Conservation (phyloP, 2,888 invertebrate genomes). For the Limnephilus auricula region DNA sequence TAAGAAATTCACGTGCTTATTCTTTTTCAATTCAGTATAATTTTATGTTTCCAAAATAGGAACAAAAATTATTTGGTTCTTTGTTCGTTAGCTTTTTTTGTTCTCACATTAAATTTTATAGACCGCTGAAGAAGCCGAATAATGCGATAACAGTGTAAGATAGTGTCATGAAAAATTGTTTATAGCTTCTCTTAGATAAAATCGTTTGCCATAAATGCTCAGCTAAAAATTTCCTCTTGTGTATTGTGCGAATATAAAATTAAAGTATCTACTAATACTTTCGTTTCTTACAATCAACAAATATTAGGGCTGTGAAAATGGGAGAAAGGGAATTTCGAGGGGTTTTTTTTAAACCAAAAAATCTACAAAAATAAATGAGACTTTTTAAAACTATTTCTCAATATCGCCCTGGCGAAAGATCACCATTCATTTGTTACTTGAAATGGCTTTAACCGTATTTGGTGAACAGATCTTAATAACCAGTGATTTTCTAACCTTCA, state of each 20-base stretch:
- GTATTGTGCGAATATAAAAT: neutral
- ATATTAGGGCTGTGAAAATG: neutral
- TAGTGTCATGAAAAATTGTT: neutral
- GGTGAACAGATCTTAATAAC: no score
- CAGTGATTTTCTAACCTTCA: no score
- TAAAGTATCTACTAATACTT: neutral
- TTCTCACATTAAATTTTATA: neutral
- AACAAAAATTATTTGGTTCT: neutral
- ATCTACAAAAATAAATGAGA: no score
- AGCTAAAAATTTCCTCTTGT: neutral
- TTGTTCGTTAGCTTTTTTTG: constrained; percentile 4
- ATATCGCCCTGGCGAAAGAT: no score
- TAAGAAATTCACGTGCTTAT: neutral
- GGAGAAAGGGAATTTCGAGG: neutral
- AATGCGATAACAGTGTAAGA: neutral
- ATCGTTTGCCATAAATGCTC: neutral
- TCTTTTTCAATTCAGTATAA: neutral
- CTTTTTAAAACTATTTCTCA: no score
- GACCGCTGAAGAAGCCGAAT: neutral
- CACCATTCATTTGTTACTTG: no score
- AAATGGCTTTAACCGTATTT: no score
- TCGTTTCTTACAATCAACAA: neutral
- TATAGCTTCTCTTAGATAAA: constrained; percentile 2
- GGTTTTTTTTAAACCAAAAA: no score
- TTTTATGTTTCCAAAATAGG: neutral